Base-by-base conservation (phyloP, 2,797 vertebrate species). In the Petrocephalus schoutedeni region DNA sequence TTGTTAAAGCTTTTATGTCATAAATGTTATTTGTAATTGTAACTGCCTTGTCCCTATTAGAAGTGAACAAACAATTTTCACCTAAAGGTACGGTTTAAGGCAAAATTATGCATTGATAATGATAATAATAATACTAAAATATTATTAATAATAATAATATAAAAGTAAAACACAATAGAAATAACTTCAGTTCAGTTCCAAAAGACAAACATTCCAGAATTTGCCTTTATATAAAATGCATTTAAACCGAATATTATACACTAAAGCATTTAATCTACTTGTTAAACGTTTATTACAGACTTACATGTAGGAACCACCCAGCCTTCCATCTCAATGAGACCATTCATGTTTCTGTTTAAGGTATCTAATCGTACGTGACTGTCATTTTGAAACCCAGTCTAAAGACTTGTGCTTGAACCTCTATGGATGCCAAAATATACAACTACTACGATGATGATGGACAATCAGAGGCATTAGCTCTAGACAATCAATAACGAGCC, bases 11-110 rank as follows among this genome's bases (percentile, higher is more conserved):
- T 90, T 91, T 86, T 89, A 89, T 88, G 89, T 56, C 21, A 23
- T 83, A 10, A n/a, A 12, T 51, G n/a, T 53, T 51, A 84, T 56
- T 56, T 56, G 9, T 4, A 23, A 57, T 89, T 88, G 87, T 91
- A 88, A 90, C 88, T 90, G 87, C 89, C 91, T 91, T 90, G 64
- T 90, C 87, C 88, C n/a, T 91, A 86, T 87, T 88, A 91, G 88
- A 87, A 23, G 57, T 88, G 58, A 87, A 58, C 19, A 59, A 54
- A 28, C 4, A 0, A 54, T 85, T 83, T 57, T 59, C 32, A 36
- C 87, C 23, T 32, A 36, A 49, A 45, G 71, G 28, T 83, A 45
- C 87, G 16, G 21, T 61, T 21, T 83, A 58, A 59, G 85, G 32
- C 28, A 86, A 86, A n/a, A 41, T 41, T 19, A 32, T 85, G 53